Evolutionary conservation across 2,113 vertebrate genomes (phyloP).

Genomic region (Gobius niger): DNA sequence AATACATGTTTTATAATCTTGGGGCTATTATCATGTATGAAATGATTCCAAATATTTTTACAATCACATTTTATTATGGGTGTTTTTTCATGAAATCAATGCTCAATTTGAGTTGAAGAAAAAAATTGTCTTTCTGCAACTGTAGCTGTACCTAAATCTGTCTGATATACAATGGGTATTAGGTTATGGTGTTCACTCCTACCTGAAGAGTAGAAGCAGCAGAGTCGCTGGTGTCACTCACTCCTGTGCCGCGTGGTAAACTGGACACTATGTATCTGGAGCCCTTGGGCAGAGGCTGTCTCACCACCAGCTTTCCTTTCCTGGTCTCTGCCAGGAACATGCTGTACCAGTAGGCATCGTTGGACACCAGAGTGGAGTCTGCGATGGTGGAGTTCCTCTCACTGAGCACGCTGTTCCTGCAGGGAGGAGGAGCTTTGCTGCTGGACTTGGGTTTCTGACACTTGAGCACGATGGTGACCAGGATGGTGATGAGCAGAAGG

Average conservation of each 20-base stretch:
- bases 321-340: constrained; percentile 62
- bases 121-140: no score
- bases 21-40: no score
- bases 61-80: no score
- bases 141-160: no score
- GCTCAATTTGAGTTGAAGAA: no score
- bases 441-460: constrained; percentile 62
- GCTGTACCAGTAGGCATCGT: constrained; percentile 67
- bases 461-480: constrained; percentile 77
- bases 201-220: constrained; percentile 65
- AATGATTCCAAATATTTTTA: no score
- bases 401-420: constrained; percentile 57
- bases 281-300: constrained; percentile 61
- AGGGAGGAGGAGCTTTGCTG: constrained; percentile 41
- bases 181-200: neutral
- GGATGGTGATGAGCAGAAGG: constrained; percentile 77
- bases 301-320: constrained; percentile 63
- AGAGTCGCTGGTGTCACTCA: constrained; percentile 57
- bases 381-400: constrained; percentile 56
- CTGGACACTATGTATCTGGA: constrained; percentile 66
- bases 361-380: constrained; percentile 59
- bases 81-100: no score
- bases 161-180: no score
- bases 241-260: constrained; percentile 55
- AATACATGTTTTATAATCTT: no score